Evolutionary conservation across 2,888 invertebrate genomes (phyloP).

Genomic region (Heliconius erato): DNA sequence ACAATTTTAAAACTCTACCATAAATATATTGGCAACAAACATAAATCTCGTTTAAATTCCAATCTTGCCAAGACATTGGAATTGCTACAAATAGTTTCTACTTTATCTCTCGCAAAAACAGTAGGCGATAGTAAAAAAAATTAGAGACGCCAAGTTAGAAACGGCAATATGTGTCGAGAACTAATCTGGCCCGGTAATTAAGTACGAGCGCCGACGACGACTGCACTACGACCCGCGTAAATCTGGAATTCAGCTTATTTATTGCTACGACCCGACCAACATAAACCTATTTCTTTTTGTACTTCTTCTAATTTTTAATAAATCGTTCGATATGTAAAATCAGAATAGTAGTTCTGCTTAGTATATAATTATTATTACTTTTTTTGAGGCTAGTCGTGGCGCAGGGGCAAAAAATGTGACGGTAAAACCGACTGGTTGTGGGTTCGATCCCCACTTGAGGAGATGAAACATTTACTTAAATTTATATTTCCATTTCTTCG

Average conservation of each 20-base stretch:
- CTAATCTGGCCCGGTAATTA: conserved; percentile 81
- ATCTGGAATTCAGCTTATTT: conserved; percentile 81
- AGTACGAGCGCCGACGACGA: conserved; percentile 66
- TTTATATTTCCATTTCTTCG: no score
- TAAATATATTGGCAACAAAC: conserved; percentile 5
- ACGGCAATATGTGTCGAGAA: conserved; percentile 63
- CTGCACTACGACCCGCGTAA: conserved; percentile 69
- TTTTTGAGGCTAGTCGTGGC: no score
- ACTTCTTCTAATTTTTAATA: no score
- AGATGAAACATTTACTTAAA: no score
- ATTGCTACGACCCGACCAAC: conserved; percentile 77
- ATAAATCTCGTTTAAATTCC: neutral
- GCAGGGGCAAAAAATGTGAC: no score
- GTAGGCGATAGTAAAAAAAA: conserved; percentile 18
- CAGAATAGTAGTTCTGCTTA: no score
- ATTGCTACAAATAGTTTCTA: neutral
- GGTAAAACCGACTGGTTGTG: no score
- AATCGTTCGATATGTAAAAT: no score
- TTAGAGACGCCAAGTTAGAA: conserved; percentile 26
- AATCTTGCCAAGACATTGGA: neutral
- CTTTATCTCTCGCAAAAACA: neutral
- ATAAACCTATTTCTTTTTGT: conserved; percentile 55
- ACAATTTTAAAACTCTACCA: neutral
- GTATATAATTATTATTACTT: neutral
- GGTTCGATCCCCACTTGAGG: no score